These are phyloP conservation scores for Spatula versicolor DNA, from an alignment of 2,797 vertebrate species.

Conservation along the genomic window DNA sequence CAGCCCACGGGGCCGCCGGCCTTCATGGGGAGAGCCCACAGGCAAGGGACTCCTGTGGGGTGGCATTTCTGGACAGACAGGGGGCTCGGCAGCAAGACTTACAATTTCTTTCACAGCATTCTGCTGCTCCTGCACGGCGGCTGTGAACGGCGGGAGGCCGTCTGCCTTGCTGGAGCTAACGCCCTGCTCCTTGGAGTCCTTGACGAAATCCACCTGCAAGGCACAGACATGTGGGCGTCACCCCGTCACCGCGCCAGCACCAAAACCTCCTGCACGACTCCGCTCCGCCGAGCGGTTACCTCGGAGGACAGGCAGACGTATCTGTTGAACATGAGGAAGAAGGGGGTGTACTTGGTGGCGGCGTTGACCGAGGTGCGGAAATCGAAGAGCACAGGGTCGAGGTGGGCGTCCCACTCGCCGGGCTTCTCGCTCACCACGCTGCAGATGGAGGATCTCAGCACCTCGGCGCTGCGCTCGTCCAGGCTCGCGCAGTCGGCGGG, in stretches of 20 bases:
- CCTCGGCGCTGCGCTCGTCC: slow-evolving; percentile 73
- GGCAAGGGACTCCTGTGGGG: background rate
- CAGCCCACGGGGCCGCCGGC: too few relatives aligned
- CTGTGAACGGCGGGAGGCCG: slow-evolving; percentile 66
- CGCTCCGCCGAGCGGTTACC: slow-evolving; percentile 40
- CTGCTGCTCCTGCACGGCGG: slow-evolving; percentile 83
- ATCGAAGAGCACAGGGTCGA: slow-evolving; percentile 85
- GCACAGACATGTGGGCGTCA: background rate
- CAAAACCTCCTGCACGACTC: background rate
- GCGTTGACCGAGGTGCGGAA: slow-evolving; percentile 86
- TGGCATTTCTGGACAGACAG: background rate
- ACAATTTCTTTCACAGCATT: slow-evolving; percentile 85
- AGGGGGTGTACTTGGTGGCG: slow-evolving; percentile 86
- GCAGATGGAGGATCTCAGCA: slow-evolving; percentile 83
- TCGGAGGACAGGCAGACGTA: slow-evolving; percentile 77
- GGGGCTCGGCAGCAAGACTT: slow-evolving; percentile 2
- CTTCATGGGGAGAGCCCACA: background rate
- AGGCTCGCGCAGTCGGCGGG: slow-evolving; percentile 76
- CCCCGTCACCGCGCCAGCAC: rapidly evolving
- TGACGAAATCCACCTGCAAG: slow-evolving; percentile 76
- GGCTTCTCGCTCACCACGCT: slow-evolving; percentile 84
- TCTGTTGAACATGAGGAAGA: slow-evolving; percentile 90
- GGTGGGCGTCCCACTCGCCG: slow-evolving; percentile 85
- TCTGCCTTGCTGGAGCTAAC: slow-evolving; percentile 67
- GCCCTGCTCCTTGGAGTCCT: slow-evolving; percentile 74